Evolutionary conservation across 2,797 vertebrate genomes (phyloP).

Genomic region (Sciurus vulgaris): DNA sequence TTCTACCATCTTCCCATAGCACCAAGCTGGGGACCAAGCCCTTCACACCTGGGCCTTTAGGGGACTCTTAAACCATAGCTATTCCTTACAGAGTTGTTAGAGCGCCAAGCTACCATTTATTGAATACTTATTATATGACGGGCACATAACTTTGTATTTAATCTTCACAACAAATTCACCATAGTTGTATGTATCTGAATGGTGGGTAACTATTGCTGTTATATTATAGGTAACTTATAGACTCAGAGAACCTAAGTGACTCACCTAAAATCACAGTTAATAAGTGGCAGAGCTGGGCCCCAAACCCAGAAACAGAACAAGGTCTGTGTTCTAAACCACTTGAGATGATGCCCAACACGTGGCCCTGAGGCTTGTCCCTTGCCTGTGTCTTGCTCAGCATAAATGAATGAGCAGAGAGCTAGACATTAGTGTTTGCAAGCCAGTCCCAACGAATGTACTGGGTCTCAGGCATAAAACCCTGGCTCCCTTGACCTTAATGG

Average conservation of each 20-base stretch:
- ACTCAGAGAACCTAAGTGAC: not conserved
- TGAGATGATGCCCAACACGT: not conserved
- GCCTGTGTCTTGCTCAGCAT: not conserved
- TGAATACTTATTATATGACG: not conserved
- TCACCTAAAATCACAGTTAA: not conserved
- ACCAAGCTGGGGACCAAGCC: not conserved
- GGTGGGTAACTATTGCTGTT: not conserved
- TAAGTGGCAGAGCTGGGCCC: not conserved
- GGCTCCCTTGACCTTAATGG: accelerated
- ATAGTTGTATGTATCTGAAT: not conserved
- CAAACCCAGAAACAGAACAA: not conserved
- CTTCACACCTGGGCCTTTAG: not conserved
- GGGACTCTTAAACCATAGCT: not conserved
- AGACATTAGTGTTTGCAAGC: accelerated
- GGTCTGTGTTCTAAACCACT: not conserved
- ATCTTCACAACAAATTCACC: not conserved
- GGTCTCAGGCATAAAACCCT: not conserved
- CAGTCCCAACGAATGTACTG: accelerated
- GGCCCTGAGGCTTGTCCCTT: not conserved
- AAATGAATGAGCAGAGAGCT: not conserved
- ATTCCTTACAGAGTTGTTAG: not conserved
- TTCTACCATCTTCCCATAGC: too few species aligned
- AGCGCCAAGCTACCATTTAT: not conserved
- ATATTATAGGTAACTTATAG: not conserved
- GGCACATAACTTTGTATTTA: accelerated